These are phyloP conservation scores for Turnix velox DNA, from an alignment of 2,113 vertebrate species.

Conservation along the genomic window DNA sequence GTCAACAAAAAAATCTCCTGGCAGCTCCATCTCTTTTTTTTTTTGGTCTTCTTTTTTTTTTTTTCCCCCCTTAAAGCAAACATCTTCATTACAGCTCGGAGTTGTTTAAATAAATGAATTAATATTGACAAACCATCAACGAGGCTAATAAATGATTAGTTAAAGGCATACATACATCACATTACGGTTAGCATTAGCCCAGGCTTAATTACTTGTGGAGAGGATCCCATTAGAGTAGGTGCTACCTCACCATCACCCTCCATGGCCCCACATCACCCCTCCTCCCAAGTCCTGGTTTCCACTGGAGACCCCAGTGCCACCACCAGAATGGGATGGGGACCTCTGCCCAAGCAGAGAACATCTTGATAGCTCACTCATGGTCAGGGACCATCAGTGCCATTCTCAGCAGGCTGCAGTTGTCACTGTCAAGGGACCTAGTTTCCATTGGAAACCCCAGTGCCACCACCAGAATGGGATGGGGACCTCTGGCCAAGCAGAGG, in stretches of 20 bases:
- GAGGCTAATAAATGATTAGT: constrained; percentile 85
- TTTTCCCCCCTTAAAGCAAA: constrained; percentile 62
- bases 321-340: fast-evolving
- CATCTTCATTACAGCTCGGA: constrained; percentile 81
- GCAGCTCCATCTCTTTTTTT: constrained; percentile 21
- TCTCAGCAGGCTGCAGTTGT: fast-evolving
- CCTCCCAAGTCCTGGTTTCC: not conserved
- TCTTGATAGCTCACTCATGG: fast-evolving
- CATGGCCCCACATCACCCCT: not conserved
- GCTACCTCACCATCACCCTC: not conserved
- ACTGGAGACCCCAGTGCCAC: fast-evolving
- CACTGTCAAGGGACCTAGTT: too few species aligned
- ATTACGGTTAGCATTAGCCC: constrained; percentile 70
- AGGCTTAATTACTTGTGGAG: constrained; percentile 82
- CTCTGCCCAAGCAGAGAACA: fast-evolving
- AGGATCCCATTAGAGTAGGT: constrained; percentile 63
- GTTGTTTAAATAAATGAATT: constrained; percentile 89
- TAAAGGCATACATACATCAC: constrained; percentile 83
- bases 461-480: fast-evolving
- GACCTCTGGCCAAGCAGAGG: fast-evolving
- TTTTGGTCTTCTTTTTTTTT: too few species aligned
- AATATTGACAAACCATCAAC: constrained; percentile 85
- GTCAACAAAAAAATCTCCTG: constrained; percentile 53
- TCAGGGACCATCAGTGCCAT: fast-evolving
- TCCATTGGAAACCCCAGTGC: fast-evolving